Evolutionary conservation across 2,797 vertebrate genomes (phyloP).

Genomic region (Peromyscus aztecus): DNA sequence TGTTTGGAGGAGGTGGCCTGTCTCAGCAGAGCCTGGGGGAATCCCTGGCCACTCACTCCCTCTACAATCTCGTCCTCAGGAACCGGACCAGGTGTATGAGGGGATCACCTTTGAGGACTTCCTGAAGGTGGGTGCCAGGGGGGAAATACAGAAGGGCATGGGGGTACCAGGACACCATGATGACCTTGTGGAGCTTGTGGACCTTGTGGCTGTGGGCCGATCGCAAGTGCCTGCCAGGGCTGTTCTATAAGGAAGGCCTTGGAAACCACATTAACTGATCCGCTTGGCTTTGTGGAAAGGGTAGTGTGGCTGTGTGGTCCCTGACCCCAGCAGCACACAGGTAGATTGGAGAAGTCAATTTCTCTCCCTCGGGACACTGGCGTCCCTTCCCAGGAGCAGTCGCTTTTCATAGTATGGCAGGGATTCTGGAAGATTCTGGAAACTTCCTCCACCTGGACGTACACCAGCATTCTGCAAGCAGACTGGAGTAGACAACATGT

Average conservation of each 20-base stretch:
- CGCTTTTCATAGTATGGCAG: too few species aligned
- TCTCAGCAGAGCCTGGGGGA: neutral
- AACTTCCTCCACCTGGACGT: fast-evolving
- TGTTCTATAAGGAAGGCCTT: neutral
- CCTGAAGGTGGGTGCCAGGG: slow-evolving; percentile 90
- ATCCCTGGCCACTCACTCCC: neutral
- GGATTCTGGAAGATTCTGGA: neutral
- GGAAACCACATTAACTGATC: neutral
- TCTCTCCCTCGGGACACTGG: fast-evolving
- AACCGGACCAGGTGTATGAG: slow-evolving; percentile 94
- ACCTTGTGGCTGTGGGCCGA: fast-evolving
- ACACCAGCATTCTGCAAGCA: neutral
- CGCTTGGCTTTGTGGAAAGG: neutral
- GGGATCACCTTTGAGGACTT: slow-evolving; percentile 99
- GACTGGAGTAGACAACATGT: fast-evolving
- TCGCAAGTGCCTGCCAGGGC: neutral
- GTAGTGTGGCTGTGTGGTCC: fast-evolving
- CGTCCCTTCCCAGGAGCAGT: neutral
- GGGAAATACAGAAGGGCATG: fast-evolving
- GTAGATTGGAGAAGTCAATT: fast-evolving
- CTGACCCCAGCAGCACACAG: fast-evolving
- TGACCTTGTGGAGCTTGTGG: neutral
- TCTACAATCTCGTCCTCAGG: slow-evolving; percentile 85
- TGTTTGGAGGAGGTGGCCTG: fast-evolving
- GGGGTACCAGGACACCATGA: fast-evolving